Base-by-base conservation (phyloP, 2,888 invertebrate genomes). In the Callyntrura sp. region DNA sequence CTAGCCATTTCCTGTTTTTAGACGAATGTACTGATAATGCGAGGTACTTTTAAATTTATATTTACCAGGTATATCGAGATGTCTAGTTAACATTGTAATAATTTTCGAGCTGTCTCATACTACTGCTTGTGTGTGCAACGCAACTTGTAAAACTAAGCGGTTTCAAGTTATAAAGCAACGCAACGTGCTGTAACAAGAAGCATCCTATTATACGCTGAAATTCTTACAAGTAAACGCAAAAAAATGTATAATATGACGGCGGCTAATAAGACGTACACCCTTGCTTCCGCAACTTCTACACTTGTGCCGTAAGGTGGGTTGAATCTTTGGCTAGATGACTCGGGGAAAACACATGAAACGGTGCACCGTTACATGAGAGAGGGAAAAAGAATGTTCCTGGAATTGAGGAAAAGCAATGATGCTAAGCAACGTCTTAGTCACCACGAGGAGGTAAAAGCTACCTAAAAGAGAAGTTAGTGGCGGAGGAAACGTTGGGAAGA, bases 331-430 rank as follows among this genome's bases (percentile, higher is more conserved):
- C 68, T 43, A 17, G 35, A 11, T 48, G 48, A 48, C 48, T 45
- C 70, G 20, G 9, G 14, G n/a, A 73, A 12, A 70, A 43, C 17
- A 73, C 23, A 73, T 73, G 20, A 45, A 73, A 48, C 5, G 73
- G 9, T 73, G n/a, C 35, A n/a, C n/a, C n/a, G n/a, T n/a, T n/a
- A n/a, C n/a, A 35, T 65, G 35, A 48, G 6, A 65, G 25, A 73
- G 45, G 48, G 73, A 48, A 45, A 45, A 73, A 20, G 20, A 70
- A 73, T 20, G 73, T 3, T 45, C 25, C 9, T 45, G 23, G 23
- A 48, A 73, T 73, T 23, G 45, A 76, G 85, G 76, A 85, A 62
- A 51, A 20, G 76, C 76, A 85, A 62, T 76, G 76, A 76, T 85
- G 73, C 85, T 76, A 73, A 76, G 62, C 81, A 60, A 45, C 62